Evolutionary conservation across 2,797 vertebrate genomes (phyloP).

Genomic region (Helarctos malayanus): DNA sequence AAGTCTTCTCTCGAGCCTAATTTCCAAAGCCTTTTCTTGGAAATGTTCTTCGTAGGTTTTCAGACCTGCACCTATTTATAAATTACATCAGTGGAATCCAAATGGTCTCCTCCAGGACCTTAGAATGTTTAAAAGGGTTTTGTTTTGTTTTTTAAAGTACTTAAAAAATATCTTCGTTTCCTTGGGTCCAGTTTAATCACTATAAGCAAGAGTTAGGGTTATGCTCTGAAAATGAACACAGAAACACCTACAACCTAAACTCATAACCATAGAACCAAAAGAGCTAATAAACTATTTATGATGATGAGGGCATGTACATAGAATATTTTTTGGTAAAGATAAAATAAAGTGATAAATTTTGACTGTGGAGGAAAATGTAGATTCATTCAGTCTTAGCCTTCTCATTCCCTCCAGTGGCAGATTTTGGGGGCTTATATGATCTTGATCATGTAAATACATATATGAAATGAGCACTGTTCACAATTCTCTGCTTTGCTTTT

Average conservation of each 20-base stretch:
- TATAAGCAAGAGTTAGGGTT: conserved; percentile 33
- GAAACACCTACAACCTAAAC: conserved; percentile 15
- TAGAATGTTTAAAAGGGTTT: neutral
- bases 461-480: neutral
- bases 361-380: neutral
- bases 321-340: neutral
- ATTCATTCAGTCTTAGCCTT: neutral
- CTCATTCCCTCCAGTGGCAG: neutral
- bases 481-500: neutral
- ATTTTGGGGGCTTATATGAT: neutral
- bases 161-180: conserved; percentile 31
- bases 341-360: conserved; percentile 17
- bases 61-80: neutral
- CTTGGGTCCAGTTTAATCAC: conserved; percentile 16
- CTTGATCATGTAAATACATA: neutral
- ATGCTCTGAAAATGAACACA: conserved; percentile 55
- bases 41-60: neutral
- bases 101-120: neutral
- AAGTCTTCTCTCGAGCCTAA: neutral
- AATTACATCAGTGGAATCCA: neutral
- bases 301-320: neutral
- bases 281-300: neutral
- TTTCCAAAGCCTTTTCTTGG: neutral
- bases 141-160: neutral
- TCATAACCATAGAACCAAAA: neutral